These are phyloP conservation scores for Neogale vison DNA, from an alignment of 2,113 vertebrate species.

Conservation along the genomic window DNA sequence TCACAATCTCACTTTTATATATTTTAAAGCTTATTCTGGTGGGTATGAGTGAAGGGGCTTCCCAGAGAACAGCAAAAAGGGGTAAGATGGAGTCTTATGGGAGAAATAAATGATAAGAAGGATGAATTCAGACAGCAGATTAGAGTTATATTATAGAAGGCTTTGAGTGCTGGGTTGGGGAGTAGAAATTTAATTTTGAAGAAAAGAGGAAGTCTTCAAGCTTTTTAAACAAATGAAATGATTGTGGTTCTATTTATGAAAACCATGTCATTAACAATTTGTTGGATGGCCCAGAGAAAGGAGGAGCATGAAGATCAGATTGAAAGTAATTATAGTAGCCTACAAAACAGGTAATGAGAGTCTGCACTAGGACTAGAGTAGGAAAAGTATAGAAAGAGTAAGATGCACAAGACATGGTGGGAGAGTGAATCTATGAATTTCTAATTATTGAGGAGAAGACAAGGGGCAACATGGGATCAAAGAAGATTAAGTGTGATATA, in stretches of 20 bases:
- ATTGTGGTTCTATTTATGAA: not conserved
- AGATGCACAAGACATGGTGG: not conserved
- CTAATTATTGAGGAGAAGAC: not conserved
- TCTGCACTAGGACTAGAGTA: not conserved
- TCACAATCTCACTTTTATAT: not conserved
- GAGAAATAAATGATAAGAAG: not conserved
- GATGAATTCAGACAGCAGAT: not conserved
- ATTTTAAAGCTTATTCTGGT: not conserved
- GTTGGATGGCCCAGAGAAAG: not conserved
- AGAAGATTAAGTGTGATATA: not conserved
- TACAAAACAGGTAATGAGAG: not conserved
- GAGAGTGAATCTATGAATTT: not conserved
- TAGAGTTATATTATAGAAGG: not conserved
- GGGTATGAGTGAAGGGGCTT: not conserved
- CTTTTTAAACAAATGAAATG: not conserved
- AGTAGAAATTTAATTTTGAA: constrained; percentile 5
- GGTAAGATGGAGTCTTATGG: not conserved
- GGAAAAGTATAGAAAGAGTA: not conserved
- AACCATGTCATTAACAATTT: not conserved
- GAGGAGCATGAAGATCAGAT: not conserved
- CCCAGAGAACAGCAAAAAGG: not conserved
- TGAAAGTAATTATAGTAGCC: not conserved
- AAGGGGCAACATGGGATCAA: not conserved
- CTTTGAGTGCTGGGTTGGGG: not conserved
- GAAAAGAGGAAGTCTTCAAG: not conserved